Evolutionary conservation across 1,140 invertebrate genomes (phyloP).

Genomic region (Drosophila eugracilis): DNA sequence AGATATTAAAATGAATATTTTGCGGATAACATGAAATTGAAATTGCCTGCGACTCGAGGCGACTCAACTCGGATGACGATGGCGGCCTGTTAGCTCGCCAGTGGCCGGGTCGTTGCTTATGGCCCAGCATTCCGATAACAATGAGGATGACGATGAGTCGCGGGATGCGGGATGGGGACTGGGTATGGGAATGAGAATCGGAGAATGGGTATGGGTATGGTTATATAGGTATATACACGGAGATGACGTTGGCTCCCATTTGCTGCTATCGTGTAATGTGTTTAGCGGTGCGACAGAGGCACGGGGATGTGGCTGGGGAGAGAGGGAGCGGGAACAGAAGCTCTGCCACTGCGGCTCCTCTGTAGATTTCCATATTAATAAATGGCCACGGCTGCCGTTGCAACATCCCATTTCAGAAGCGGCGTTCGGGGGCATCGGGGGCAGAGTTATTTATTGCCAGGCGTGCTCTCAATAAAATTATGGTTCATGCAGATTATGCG

Average conservation of each 20-base stretch:
- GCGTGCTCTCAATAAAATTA: constrained; percentile 83
- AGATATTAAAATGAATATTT: constrained; percentile 84
- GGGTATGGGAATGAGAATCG: too few relatives aligned
- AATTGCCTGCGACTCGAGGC: constrained; percentile 66
- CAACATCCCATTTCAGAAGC: background rate
- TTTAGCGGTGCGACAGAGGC: constrained; percentile 56
- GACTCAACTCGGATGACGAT: constrained; percentile 31
- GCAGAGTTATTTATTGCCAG: constrained; percentile 80
- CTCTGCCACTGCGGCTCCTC: constrained; percentile 66
- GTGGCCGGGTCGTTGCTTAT: constrained; percentile 58
- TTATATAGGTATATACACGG: constrained; percentile 8
- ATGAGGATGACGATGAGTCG: constrained; percentile 53
- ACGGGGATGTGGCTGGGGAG: background rate
- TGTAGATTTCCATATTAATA: constrained; percentile 84
- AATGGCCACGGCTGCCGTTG: constrained; percentile 66
- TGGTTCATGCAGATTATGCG: constrained; percentile 82
- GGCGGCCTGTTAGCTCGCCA: constrained; percentile 54
- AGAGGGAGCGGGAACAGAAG: constrained; percentile 44
- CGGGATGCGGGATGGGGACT: background rate
- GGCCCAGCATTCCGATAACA: constrained; percentile 76
- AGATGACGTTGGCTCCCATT: constrained; percentile 67
- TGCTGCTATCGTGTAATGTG: constrained; percentile 83
- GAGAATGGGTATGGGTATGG: constrained; percentile 2
- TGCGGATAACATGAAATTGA: constrained; percentile 84
- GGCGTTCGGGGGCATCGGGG: constrained; percentile 11